phyloP scores from a whole-genome alignment of 2,113 vertebrate species.

The Lasiurus cinereus region DNA sequence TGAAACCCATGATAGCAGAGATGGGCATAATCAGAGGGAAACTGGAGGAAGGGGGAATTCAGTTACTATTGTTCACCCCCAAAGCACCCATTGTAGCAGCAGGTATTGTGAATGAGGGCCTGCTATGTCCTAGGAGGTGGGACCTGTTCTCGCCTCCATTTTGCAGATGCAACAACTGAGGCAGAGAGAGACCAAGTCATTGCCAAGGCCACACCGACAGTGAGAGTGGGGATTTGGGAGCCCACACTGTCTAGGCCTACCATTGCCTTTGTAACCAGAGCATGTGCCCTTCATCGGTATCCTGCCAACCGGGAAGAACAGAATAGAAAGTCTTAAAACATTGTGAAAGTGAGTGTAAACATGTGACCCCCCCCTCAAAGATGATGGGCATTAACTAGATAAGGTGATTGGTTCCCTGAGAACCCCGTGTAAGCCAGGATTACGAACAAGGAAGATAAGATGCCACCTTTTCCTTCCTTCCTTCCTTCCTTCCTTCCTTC shows the following conservation, averaged over 20 bases:
- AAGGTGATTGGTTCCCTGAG: not conserved
- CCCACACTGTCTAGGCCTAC: not conserved
- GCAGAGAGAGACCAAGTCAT: not conserved
- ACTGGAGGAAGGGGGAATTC: not conserved
- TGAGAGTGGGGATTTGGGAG: not conserved
- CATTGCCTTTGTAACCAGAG: not conserved
- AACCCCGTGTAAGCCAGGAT: not conserved
- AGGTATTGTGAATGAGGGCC: rapidly evolving
- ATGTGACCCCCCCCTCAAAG: not conserved
- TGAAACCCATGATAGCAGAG: not conserved
- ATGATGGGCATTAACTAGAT: not conserved
- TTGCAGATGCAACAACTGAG: not conserved
- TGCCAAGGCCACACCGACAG: not conserved
- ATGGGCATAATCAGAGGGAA: not conserved
- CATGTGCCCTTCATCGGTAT: too few species aligned
- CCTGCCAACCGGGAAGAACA: not conserved
- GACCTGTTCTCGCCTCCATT: not conserved
- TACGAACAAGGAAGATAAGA: not conserved
- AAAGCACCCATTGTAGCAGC: not conserved
- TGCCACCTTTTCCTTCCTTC: too few species aligned
- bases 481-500: too few species aligned
- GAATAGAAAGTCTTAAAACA: not conserved
- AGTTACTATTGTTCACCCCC: not conserved
- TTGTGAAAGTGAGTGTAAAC: not conserved
- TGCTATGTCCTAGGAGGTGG: not conserved